Evolutionary conservation across 2,888 invertebrate genomes (phyloP).

Genomic region (Drosophila pegasa): DNA sequence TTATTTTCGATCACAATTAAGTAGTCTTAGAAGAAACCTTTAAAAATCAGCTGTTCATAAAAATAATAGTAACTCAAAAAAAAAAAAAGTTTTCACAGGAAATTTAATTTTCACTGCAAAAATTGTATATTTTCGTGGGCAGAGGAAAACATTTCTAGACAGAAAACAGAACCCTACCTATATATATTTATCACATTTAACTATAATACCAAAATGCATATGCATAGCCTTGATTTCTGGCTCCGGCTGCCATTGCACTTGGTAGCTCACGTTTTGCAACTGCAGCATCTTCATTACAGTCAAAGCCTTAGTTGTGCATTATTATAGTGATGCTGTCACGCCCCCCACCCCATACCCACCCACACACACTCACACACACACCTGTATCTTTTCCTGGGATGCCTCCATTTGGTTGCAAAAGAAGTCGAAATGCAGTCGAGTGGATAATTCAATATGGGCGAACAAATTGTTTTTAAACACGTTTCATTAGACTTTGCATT

Average conservation of each 20-base stretch:
- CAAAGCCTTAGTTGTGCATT: slow-evolving; percentile 8
- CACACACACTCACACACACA: not conserved
- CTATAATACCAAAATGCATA: too few species aligned
- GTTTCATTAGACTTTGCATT: slow-evolving; percentile 77
- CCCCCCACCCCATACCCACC: not conserved
- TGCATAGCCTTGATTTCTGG: not conserved
- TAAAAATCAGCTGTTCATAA: too few species aligned
- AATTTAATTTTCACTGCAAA: too few species aligned
- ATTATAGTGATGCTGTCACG: slow-evolving; percentile 4
- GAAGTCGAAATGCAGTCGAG: slow-evolving; percentile 69
- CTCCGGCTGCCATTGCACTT: not conserved
- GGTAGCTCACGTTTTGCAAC: not conserved
- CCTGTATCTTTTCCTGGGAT: not conserved
- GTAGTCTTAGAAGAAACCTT: too few species aligned
- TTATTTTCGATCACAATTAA: too few species aligned
- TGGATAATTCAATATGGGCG: slow-evolving; percentile 76
- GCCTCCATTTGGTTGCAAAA: slow-evolving; percentile 26
- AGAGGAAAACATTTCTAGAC: too few species aligned
- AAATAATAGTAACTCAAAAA: too few species aligned
- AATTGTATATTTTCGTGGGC: too few species aligned
- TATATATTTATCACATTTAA: too few species aligned
- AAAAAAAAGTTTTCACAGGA: too few species aligned
- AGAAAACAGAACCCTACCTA: too few species aligned
- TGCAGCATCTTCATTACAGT: not conserved
- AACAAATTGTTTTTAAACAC: slow-evolving; percentile 81